Evolutionary conservation across 2,113 vertebrate genomes (phyloP).

Genomic region (Bungarus multicinctus): DNA sequence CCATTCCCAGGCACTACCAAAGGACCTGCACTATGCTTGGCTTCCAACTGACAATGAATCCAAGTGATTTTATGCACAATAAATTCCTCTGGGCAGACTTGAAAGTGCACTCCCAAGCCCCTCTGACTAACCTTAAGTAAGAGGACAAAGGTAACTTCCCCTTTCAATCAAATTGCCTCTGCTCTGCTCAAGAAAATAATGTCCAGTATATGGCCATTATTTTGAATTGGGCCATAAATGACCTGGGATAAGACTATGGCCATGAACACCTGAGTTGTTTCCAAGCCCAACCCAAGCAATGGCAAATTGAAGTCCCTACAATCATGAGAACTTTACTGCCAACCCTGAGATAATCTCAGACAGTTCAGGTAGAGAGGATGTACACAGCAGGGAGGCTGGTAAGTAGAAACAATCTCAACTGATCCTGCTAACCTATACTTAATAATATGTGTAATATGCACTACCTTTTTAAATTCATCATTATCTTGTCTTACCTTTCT

Average conservation of each 20-base stretch:
- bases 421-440: not conserved
- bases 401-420: not conserved
- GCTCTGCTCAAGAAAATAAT: not conserved
- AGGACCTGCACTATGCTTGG: not conserved
- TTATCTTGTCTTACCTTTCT: slow-evolving; percentile 7
- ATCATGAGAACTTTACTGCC: not conserved
- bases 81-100: not conserved
- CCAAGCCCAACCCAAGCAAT: not conserved
- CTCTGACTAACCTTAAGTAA: not conserved
- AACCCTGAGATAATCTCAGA: not conserved
- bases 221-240: not conserved
- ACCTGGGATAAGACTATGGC: not conserved
- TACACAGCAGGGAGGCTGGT: not conserved
- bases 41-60: not conserved
- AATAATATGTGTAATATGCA: not conserved
- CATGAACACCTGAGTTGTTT: not conserved
- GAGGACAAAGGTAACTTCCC: not conserved
- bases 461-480: not conserved
- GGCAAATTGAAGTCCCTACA: not conserved
- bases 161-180: not conserved
- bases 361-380: not conserved
- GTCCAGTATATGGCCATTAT: not conserved
- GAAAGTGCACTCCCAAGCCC: not conserved
- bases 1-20: not conserved
- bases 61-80: not conserved